These are phyloP conservation scores for Cyclargus thomasi DNA, from an alignment of 1,140 invertebrate species.

Conservation along the genomic window DNA sequence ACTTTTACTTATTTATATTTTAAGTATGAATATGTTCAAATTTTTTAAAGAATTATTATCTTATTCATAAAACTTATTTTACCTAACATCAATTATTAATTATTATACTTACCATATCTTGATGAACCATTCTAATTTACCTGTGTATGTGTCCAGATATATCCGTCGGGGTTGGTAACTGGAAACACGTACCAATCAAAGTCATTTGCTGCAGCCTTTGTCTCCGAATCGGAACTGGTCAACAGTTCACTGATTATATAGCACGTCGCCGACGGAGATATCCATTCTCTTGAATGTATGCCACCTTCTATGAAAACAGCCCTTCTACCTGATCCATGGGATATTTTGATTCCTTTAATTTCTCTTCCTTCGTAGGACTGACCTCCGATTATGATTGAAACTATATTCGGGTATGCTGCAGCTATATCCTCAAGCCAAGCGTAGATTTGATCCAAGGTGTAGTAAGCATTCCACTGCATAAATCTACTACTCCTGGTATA, in stretches of 20 bases:
- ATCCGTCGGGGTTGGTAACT: constrained; percentile 82
- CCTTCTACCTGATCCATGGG: constrained; percentile 70
- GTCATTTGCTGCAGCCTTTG: constrained; percentile 70
- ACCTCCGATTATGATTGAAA: constrained; percentile 72
- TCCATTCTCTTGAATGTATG: constrained; percentile 83
- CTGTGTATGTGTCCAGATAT: constrained; percentile 74
- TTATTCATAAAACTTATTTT: too few species aligned
- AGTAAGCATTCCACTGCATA: constrained; percentile 73
- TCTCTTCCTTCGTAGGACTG: constrained; percentile 76
- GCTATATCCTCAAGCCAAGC: constrained; percentile 68
- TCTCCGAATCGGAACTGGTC: constrained; percentile 63
- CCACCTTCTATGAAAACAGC: constrained; percentile 74
- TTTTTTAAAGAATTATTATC: too few species aligned
- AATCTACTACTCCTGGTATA: constrained; percentile 38
- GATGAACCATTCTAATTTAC: neutral
- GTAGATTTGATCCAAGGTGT: constrained; percentile 64
- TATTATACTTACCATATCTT: too few species aligned
- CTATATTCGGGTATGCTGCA: constrained; percentile 54
- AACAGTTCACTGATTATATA: constrained; percentile 78
- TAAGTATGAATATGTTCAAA: too few species aligned
- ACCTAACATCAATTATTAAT: too few species aligned
- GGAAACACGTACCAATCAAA: constrained; percentile 86
- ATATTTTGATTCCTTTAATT: constrained; percentile 79
- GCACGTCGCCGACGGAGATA: constrained; percentile 77
- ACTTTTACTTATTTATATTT: too few species aligned